Evolutionary conservation across 2,797 vertebrate genomes (phyloP).

Genomic region (Spinus olivaceus): DNA sequence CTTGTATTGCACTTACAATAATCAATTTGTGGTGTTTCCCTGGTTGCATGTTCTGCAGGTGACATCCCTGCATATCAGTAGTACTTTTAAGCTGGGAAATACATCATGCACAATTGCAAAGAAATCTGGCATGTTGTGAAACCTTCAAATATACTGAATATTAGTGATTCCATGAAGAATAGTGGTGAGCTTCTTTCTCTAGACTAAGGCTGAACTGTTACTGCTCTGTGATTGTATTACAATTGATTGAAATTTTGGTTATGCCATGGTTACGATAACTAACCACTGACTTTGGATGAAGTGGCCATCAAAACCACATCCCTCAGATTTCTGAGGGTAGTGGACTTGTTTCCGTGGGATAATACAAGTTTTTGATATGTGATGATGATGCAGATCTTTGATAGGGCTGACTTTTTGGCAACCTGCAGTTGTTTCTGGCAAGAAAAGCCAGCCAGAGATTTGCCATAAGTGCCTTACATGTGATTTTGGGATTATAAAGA

Average conservation of each 20-base stretch:
- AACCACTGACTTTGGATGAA: not conserved
- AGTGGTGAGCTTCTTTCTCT: not conserved
- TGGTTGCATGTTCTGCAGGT: not conserved
- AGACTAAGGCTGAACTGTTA: not conserved
- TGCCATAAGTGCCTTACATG: not conserved
- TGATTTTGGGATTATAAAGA: not conserved
- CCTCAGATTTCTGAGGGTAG: not conserved
- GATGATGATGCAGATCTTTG: not conserved
- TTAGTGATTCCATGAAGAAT: not conserved
- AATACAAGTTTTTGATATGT: not conserved
- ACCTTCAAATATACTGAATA: not conserved
- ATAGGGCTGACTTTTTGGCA: not conserved
- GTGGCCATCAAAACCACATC: not conserved
- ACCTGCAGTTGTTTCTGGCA: not conserved
- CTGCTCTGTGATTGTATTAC: not conserved
- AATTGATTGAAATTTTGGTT: not conserved
- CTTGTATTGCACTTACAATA: not conserved
- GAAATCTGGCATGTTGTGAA: not conserved
- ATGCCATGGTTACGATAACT: not conserved
- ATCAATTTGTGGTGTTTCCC: not conserved
- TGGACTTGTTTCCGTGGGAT: not conserved
- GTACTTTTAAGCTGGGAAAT: not conserved
- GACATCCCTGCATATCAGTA: rapidly evolving
- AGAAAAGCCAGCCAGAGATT: not conserved
- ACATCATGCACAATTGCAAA: rapidly evolving